phyloP scores from a whole-genome alignment of 2,113 vertebrate species.

The Saccopteryx bilineata region DNA sequence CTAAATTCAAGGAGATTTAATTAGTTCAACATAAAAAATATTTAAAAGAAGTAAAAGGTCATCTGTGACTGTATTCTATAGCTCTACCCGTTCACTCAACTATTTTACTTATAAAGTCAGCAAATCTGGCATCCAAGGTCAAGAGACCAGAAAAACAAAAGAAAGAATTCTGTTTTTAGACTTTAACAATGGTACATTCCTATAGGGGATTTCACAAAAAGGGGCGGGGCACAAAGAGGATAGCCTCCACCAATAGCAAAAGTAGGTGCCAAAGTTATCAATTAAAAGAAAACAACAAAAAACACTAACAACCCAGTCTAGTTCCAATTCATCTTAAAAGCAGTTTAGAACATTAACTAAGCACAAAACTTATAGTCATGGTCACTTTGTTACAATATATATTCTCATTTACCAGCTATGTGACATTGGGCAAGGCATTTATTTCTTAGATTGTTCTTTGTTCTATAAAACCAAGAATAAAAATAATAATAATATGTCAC shows the following conservation, averaged over 20 bases:
- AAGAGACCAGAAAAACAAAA: constrained; percentile 24
- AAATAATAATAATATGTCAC: background rate
- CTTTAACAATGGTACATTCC: background rate
- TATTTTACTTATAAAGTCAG: background rate
- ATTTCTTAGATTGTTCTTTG: background rate
- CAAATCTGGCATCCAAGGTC: background rate
- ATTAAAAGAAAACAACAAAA: background rate
- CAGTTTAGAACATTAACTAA: background rate
- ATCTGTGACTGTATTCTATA: background rate
- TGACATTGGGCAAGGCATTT: background rate
- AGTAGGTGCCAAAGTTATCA: background rate
- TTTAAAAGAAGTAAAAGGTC: background rate
- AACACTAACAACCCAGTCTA: background rate
- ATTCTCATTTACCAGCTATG: background rate
- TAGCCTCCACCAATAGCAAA: background rate
- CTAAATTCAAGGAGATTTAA: background rate
- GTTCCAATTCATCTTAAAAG: background rate
- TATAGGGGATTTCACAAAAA: background rate
- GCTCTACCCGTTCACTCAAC: background rate
- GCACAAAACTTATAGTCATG: background rate
- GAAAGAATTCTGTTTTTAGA: background rate
- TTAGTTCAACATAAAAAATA: background rate
- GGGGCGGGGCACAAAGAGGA: background rate
- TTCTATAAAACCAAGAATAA: background rate
- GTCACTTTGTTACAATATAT: background rate